Evolutionary conservation across 2,797 vertebrate genomes (phyloP), one percentile per base, ranked within the genome.

Genomic region (Allobates femoralis): DNA sequence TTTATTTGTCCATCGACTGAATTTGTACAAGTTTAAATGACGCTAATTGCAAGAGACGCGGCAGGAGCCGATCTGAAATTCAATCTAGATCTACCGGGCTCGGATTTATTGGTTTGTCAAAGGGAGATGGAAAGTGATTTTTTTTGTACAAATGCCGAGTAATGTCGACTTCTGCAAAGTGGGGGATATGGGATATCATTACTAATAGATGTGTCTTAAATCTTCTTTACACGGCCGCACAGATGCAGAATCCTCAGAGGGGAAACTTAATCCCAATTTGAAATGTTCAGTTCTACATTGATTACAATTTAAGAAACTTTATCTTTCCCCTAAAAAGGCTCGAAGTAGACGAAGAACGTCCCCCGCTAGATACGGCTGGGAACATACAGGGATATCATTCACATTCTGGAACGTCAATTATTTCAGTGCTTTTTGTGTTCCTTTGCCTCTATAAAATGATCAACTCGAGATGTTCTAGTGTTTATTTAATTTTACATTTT

Each of bases 101-200:
- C n/a, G 81, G 55, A 87, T 87, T 84, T 87, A 87, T 87, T 84
- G 76, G 81, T 80, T 84, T 80, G 82, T 87, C 82, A 84, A 53
- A 75, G 76, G 26, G 12, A 80, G 76, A 80, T 60, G 77, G 66
- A 80, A 84, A 75, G 81, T 64, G 66, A 80, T 74, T 83, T 83
- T 87, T 84, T 83, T 87, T 84, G 81, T 64, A 84, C 86, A 73
- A 87, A 84, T 71, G 15, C 32, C 58, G 21, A 83, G 55, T 84
- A 79, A 79, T 75, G 46, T 28, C 26, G 66, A 87, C 11, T 69
- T 75, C 55, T 30, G 73, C 75, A 84, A 83, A 79, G 50, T 55
- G 67, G 41, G 81, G 82, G 82, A 75, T 84, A 71, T 55, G 66
- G 81, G 56, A 84, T 75, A 80, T 87, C 67, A 84, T 87, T 56